Evolutionary conservation across 2,888 invertebrate species (phyloP).

Genomic region (Chrysodeixis includens): DNA sequence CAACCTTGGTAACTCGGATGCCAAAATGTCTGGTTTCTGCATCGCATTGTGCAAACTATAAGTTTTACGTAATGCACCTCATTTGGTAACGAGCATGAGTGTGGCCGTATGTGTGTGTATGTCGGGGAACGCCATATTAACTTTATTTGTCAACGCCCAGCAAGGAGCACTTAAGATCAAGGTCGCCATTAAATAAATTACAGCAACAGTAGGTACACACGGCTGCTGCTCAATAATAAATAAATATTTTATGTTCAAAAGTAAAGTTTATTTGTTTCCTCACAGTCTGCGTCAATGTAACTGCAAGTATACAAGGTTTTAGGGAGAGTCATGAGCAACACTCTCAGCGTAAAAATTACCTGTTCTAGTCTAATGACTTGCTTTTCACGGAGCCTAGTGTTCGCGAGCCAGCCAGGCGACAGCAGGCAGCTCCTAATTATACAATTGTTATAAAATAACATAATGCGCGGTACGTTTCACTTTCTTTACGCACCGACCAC

Average conservation of each 20-base stretch:
- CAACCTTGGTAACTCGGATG: conserved; percentile 61
- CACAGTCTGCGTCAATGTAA: not conserved
- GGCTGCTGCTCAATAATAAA: not conserved
- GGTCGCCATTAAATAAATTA: conserved; percentile 23
- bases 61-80: conserved; percentile 47
- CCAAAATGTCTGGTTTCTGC: conserved; percentile 51
- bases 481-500: conserved; percentile 46
- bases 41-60: conserved; percentile 45
- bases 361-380: conserved; percentile 7
- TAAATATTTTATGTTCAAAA: not conserved
- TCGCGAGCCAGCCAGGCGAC: not conserved
- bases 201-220: conserved; percentile 18
- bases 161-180: conserved; percentile 28
- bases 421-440: conserved; percentile 41
- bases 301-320: not conserved
- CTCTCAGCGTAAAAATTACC: not conserved
- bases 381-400: conserved; percentile 2
- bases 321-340: not conserved
- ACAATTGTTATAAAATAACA: conserved; percentile 43
- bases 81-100: conserved; percentile 28
- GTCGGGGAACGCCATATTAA: conserved; percentile 13
- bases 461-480: conserved; percentile 48
- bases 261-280: conserved; percentile 14
- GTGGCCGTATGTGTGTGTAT: conserved; percentile 15
- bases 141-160: conserved; percentile 17